These are phyloP conservation scores for Ischnura elegans DNA, from an alignment of 2,888 invertebrate genomes.

Conservation along the genomic window DNA sequence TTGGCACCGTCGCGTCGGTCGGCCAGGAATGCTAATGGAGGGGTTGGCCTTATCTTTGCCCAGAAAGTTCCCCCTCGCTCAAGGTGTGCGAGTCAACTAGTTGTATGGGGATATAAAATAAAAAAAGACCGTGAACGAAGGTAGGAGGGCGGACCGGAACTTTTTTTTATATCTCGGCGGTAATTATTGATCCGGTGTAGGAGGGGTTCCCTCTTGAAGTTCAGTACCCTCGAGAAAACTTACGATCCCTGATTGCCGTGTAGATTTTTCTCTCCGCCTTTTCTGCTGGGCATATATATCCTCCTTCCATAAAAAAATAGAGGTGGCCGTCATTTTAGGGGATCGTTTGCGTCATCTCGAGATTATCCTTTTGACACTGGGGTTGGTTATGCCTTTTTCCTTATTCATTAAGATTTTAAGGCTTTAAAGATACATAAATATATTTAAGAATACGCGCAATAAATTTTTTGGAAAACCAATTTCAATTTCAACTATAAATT, in stretches of 20 bases:
- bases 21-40: neutral
- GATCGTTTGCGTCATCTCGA: too few relatives aligned
- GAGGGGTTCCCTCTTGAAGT: neutral
- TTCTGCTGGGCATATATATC: neutral
- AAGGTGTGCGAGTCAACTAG: neutral
- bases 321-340: too few relatives aligned
- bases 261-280: neutral
- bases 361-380: too few relatives aligned
- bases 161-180: neutral
- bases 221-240: conserved; percentile 5
- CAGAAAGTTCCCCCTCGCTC: neutral
- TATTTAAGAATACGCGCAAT: too few relatives aligned
- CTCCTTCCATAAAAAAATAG: neutral
- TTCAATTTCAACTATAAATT: too few relatives aligned
- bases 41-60: neutral
- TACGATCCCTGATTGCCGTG: neutral
- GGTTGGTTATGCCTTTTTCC: too few relatives aligned
- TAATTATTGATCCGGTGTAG: conserved; percentile 30
- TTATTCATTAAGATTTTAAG: too few relatives aligned
- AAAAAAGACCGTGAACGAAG: neutral
- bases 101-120: too few relatives aligned
- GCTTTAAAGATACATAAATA: too few relatives aligned
- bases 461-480: too few relatives aligned
- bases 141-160: neutral
- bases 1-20: neutral